Conservation (phyloP, 2,113 vertebrate species). For the Corydoras maculifer region DNA sequence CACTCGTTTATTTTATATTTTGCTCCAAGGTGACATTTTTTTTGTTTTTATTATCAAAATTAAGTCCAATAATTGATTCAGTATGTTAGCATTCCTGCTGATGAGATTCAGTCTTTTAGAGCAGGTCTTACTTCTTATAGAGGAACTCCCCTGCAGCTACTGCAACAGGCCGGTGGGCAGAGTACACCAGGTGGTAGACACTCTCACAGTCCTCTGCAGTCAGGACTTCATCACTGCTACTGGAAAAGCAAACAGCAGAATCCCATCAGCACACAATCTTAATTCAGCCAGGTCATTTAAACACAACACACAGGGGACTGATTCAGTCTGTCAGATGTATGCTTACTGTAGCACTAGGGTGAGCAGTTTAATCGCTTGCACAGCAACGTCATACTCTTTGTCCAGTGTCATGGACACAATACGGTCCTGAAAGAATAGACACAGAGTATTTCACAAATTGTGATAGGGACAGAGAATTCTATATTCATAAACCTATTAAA, state of each 20-base stretch:
- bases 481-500: background rate
- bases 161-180: constrained; percentile 93
- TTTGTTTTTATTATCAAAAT: no score
- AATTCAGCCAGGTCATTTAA: background rate
- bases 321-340: constrained; percentile 1
- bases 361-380: constrained; percentile 98
- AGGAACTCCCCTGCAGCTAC: constrained; percentile 96
- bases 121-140: constrained; percentile 87
- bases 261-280: constrained; percentile 9
- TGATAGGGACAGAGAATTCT: background rate
- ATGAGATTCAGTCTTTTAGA: background rate
- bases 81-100: no score
- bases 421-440: constrained; percentile 74
- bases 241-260: constrained; percentile 55
- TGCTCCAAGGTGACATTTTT: no score
- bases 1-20: no score
- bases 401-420: constrained; percentile 99
- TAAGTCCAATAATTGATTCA: no score
- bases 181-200: constrained; percentile 97
- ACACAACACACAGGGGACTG: no score
- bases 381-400: constrained; percentile 98
- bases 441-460: background rate
- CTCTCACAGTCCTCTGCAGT: constrained; percentile 99
- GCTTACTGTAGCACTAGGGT: constrained; percentile 99
- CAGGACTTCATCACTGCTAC: constrained; percentile 98